A percentile compares a stretch with the other conserved stretches of the same genome.
These are phyloP conservation scores for Porites rus DNA, from an alignment of 92 coral and sea anemone species.

Conservation along the genomic window DNA sequence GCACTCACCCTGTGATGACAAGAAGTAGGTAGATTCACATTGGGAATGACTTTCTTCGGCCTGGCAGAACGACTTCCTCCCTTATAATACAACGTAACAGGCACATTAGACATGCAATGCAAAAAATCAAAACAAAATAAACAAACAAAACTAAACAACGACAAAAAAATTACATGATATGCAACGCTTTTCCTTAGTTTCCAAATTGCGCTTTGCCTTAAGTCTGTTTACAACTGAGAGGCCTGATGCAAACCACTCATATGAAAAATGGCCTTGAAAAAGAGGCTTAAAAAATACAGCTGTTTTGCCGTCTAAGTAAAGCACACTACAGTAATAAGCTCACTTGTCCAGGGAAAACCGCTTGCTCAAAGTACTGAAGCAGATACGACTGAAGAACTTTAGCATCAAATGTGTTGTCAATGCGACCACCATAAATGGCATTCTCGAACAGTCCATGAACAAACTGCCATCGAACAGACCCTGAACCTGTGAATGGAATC, in stretches of 20 bases:
- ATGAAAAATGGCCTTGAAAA: too few species aligned
- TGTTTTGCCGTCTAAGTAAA: too few species aligned
- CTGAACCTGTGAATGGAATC: constrained; percentile 64
- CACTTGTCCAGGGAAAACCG: constrained; percentile 80
- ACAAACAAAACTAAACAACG: too few species aligned
- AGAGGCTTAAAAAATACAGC: too few species aligned
- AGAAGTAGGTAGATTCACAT: constrained; percentile 94
- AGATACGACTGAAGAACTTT: constrained; percentile 95
- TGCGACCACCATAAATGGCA: constrained; percentile 97
- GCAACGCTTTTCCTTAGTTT: too few species aligned
- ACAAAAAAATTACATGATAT: too few species aligned
- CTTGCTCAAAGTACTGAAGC: constrained; percentile 93
- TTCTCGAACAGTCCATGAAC: constrained; percentile 95
- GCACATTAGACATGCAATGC: background rate
- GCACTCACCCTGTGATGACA: constrained; percentile 89
- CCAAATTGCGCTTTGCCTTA: too few species aligned
- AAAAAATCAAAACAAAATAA: too few species aligned
- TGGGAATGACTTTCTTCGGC: constrained; percentile 95
- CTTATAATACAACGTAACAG: constrained; percentile 28
- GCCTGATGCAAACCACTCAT: too few species aligned
- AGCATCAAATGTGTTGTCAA: constrained; percentile 93
- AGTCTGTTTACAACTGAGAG: too few species aligned
- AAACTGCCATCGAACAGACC: constrained; percentile 90
- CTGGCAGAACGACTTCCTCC: constrained; percentile 88
- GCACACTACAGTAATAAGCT: background rate